These are phyloP conservation scores for Colinus virginianus DNA, from an alignment of 2,113 vertebrate genomes.

Conservation along the genomic window DNA sequence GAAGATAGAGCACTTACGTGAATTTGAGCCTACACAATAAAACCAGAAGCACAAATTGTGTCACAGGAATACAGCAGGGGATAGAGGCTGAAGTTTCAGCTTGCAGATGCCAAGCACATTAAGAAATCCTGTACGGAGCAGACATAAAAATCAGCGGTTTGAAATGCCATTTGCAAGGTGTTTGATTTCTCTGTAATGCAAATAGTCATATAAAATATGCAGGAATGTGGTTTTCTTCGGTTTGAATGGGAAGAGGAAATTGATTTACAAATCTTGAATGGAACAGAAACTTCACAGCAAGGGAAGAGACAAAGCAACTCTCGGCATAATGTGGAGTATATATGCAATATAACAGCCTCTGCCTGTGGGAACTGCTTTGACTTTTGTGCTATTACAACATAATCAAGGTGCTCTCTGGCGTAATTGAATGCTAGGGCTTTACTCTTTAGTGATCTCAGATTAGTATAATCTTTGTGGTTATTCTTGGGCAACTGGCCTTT, in stretches of 20 bases:
- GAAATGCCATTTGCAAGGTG: conserved; percentile 63
- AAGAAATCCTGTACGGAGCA: neutral
- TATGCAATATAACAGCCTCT: neutral
- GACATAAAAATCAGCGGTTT: neutral
- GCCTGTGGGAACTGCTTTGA: conserved; percentile 40
- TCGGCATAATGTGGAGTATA: neutral
- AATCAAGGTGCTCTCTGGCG: conserved; percentile 19
- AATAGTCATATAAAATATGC: conserved; percentile 62
- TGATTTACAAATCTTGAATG: conserved; percentile 64
- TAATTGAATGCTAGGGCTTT: conserved; percentile 29
- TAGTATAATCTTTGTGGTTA: conserved; percentile 15
- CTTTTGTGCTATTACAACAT: conserved; percentile 21
- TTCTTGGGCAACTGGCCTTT: conserved; percentile 30
- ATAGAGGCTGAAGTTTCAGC: neutral
- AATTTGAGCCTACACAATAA: conserved; percentile 4
- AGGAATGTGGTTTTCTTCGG: conserved; percentile 66
- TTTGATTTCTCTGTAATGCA: conserved; percentile 59
- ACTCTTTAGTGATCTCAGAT: conserved; percentile 25
- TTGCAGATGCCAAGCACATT: neutral
- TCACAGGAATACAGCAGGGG: neutral
- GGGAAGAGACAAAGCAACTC: conserved; percentile 34
- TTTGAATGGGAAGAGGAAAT: conserved; percentile 73
- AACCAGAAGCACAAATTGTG: neutral
- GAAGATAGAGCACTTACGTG: neutral
- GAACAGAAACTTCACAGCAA: conserved; percentile 43